Evolutionary conservation across 2,113 vertebrate species (phyloP).

Genomic region (Charadrius vociferus): DNA sequence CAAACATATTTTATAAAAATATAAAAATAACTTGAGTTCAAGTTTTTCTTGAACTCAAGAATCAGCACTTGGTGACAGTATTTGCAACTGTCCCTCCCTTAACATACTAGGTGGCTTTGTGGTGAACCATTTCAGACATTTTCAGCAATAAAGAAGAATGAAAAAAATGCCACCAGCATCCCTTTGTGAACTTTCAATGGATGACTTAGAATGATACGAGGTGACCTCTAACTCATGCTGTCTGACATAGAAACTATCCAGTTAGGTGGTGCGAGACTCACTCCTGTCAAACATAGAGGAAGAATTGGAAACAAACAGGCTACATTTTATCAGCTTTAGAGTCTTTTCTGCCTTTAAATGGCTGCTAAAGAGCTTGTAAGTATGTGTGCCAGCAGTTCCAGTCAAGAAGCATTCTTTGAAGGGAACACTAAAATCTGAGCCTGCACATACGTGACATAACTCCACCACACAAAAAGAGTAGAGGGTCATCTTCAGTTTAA

Average conservation of each 20-base stretch:
- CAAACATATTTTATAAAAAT: neutral
- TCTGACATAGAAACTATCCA: neutral
- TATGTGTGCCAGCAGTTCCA: neutral
- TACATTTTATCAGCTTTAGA: neutral
- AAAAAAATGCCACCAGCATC: neutral
- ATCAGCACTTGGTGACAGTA: neutral
- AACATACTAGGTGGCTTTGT: neutral
- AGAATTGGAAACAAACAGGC: neutral
- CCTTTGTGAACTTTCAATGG: neutral
- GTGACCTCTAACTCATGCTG: neutral
- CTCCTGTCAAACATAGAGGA: neutral
- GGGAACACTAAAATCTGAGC: neutral
- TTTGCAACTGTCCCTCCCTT: neutral
- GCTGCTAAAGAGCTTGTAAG: neutral
- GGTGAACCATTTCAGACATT: neutral
- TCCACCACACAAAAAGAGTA: neutral
- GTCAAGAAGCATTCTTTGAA: neutral
- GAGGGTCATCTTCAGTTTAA: neutral
- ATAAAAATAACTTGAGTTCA: too few species aligned
- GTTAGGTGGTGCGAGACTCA: neutral
- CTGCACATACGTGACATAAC: fast-evolving
- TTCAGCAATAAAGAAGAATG: neutral
- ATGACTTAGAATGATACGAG: neutral
- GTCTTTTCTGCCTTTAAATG: neutral
- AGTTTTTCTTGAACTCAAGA: too few species aligned